Percentiles rank a stretch among this genome's conserved stretches.
Conservation (phyloP, 2,888 invertebrate genomes). For the Cepaea hortensis region DNA sequence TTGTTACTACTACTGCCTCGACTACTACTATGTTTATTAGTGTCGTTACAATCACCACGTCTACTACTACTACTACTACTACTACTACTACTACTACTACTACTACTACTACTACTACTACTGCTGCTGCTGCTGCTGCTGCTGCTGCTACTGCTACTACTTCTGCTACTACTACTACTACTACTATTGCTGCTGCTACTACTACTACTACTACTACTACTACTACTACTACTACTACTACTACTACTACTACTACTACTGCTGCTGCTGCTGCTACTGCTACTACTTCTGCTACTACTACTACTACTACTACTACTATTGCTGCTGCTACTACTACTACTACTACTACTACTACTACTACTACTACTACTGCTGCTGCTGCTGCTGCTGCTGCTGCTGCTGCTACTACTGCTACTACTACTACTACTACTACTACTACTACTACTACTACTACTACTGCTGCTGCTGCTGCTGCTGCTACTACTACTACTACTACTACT, state of each 20-base stretch:
- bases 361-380: background rate
- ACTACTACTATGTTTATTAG: too few relatives aligned
- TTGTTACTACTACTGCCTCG: background rate
- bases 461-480: background rate
- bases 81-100: background rate
- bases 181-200: conserved; percentile 27
- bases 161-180: conserved; percentile 8
- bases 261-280: background rate
- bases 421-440: background rate
- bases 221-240: conserved; percentile 27
- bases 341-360: background rate
- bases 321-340: background rate
- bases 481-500: background rate
- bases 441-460: background rate
- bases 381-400: background rate
- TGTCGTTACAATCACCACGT: too few relatives aligned
- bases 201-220: conserved; percentile 15
- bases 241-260: conserved; percentile 32
- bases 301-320: conserved; percentile 21
- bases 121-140: background rate
- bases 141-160: background rate
- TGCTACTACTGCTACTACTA: background rate
- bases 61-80: too few relatives aligned
- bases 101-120: conserved; percentile 4
- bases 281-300: conserved; percentile 23